Evolutionary conservation across 2,797 vertebrate species (phyloP), one percentile per base, ranked within the genome.

Genomic region (Ctenopoma kingsleyae): DNA sequence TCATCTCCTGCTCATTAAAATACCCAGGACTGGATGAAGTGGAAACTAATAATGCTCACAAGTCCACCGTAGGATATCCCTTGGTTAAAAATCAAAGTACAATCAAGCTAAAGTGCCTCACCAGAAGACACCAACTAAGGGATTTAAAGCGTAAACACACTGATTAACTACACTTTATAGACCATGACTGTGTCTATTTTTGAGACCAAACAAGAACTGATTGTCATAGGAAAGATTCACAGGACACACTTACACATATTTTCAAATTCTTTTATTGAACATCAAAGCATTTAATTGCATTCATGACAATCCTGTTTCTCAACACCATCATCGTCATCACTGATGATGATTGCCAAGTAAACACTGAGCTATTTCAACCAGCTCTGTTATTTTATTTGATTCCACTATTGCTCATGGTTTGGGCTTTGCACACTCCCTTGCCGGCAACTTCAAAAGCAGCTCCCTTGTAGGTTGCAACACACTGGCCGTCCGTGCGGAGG

Each of bases 381-480:
- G 63, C 75, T 72, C 51, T 44, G 41, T 64, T 68, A 80, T 75
- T 85, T 93, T 90, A 98, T 93, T 98, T 99, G 89, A 99, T 99
- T 74, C 96, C 94, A 0, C 96, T 97, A 89, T 95, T 97, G 89
- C 86, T 92, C 98, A 99, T 97, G 81, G 96, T 98, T 78, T 96
- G 96, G 78, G 96, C 96, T 91, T 91, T 95, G 89, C 97, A 99
- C 35, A 97, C 90, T 36, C 98, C 98, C 83, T 97, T 99, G 43
- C 96, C 97, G 43, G 92, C 85, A 38, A 99, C 95, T 93, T 98
- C 95, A 84, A 99, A 99, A 2, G 96, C 93, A 3, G 92, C 91
- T n/a, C 97, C 97, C 88, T 96, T 98, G 89, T 99, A 99, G 0
- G 95, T 98, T 68, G 98, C 98, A 63, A 99, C 92, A 74, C 96